Evolutionary conservation across 2,888 invertebrate genomes (phyloP), one percentile per base, ranked within the genome.

Genomic region (Lasioglossum lativentre): DNA sequence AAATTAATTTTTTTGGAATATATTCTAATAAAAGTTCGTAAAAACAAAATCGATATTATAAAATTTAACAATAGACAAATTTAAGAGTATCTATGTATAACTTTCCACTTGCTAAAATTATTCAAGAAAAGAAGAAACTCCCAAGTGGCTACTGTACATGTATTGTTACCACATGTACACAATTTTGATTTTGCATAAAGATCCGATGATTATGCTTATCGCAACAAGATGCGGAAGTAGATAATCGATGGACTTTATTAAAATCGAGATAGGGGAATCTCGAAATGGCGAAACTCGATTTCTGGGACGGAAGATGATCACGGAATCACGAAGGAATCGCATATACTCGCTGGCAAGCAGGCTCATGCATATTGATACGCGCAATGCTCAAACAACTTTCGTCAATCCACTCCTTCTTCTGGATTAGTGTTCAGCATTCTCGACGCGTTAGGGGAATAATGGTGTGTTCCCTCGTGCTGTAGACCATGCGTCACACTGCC

Each of bases 401-500:
- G 82, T 78, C 72, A 78, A 52, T 70, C 47, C 78, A 42, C 34
- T 56, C 34, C 42, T 74, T 72, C 40, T 78, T 73, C 63, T 75
- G 47, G 78, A 86, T 75, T 76, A 76, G 82, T 59, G 76, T 76
- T 82, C 70, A 76, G 82, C 73, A 86, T 86, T 87, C 83, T 79
- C 72, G 74, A n/a, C 80, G 71, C 76, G 80, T 84, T 82, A 75
- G 83, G 86, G 84, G 80, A 86, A 87, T 75, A 82, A 82, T 71
- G 73, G 74, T 74, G 74, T 74, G 79, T 82, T 86, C 86, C 83
- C 86, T 70, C 76, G 78, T 77, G 83, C 56, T 70, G 27, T 56
- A 75, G 56, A 68, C 66, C 75, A 80, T 86, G 86, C 83, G 87
- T 86, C 86, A 87, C 83, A 77, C 83, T 77, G 77, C 82, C 82